Base-by-base conservation (phyloP, 2,797 vertebrate genomes). In the Buphagus erythrorhynchus region DNA sequence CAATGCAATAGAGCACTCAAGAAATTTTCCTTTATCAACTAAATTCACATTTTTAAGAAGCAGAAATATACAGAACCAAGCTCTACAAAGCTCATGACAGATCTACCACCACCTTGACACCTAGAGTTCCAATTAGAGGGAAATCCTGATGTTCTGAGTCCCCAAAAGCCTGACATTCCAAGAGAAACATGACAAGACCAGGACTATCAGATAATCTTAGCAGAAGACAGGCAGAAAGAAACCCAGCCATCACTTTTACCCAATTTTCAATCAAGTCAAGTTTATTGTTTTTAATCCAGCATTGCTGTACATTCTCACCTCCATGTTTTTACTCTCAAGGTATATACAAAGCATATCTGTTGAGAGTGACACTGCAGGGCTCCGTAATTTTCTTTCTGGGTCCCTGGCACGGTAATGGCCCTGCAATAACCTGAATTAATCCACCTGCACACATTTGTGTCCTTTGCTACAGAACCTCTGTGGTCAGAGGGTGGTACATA, bases 361-460 rank as follows among this genome's bases (percentile, higher is more conserved):
- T 71, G 24, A 63, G 40, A 68, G 16, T 15, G 11, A 33, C 35
- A 31, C 16, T 43, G 21, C 5, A 68, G 15, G 31, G 42, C 11
- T 88, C 20, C 67, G 13, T 20, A 29, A 42, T 46, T 83, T 78
- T 83, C 69, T 57, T 88, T 74, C 46, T 65, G 43, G 19, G 26
- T n/a, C 13, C 38, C 26, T 0, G 61, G 49, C 29, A 43, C 1
- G 2, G 63, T 31, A 73, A 85, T 36, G 36, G 46, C 15, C 58
- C 24, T 16, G 48, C 52, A 66, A 55, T 62, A 77, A 81, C 46
- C 19, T 54, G 33, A 65, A 25, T 33, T 52, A 89, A 92, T 55
- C 28, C 65, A 85, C 16, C 29, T 74, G 19, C 3, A 4, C 8
- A 20, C 8, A 17, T 59, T 20, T 0, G 0, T 8, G 7, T 25